These are phyloP conservation scores for Galeopsomyia nigrocyanea DNA, from an alignment of 2,888 invertebrate species.

Conservation along the genomic window DNA sequence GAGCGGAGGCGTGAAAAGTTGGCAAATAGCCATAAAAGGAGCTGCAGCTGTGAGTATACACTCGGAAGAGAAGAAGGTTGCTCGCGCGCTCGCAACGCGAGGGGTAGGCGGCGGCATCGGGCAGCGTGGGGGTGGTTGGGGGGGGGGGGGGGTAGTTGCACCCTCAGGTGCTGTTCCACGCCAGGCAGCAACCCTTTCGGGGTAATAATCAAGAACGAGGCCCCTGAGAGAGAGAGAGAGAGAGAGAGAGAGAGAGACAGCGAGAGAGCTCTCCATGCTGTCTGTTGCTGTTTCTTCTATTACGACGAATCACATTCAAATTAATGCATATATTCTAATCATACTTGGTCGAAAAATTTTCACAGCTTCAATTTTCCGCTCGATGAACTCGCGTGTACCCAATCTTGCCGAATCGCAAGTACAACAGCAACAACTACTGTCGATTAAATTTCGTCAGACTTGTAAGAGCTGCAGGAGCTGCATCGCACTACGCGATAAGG, in stretches of 20 bases:
- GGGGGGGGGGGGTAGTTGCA: conserved; percentile 56
- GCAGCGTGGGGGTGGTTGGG: background rate
- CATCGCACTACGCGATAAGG: background rate
- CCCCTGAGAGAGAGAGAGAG: conserved; percentile 60
- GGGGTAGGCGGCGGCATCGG: background rate
- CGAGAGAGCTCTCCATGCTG: conserved; percentile 46
- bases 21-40: conserved; percentile 56
- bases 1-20: conserved; percentile 38
- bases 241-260: conserved; percentile 50
- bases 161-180: conserved; percentile 65
- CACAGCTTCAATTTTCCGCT: too few species aligned
- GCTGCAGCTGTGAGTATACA: conserved; percentile 26
- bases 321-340: conserved; percentile 58
- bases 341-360: conserved; percentile 35
- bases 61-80: conserved; percentile 34
- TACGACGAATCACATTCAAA: conserved; percentile 66
- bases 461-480: too few species aligned
- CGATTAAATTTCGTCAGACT: too few species aligned
- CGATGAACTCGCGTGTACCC: too few species aligned
- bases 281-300: conserved; percentile 51
- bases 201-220: conserved; percentile 66
- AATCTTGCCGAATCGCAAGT: too few species aligned
- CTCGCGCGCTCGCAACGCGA: background rate
- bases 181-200: conserved; percentile 65
- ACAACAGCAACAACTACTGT: too few species aligned